A percentile compares a stretch with the other conserved stretches of the same genome.
Evolutionary conservation across 2,797 vertebrate species (phyloP).

Genomic region (Epinephelus malabaricus): DNA sequence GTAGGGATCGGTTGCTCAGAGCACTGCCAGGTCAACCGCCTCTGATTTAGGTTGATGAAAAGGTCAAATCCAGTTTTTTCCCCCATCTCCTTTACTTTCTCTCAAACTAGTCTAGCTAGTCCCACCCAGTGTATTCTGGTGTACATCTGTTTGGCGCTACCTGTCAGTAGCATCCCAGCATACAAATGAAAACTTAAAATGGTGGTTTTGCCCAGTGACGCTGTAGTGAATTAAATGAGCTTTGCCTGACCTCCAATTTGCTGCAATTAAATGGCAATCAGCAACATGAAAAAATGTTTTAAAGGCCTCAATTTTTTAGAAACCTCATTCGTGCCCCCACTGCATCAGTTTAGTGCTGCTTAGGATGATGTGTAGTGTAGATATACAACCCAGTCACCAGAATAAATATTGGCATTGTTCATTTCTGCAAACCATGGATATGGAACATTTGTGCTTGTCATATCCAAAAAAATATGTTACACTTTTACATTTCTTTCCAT

Average conservation of each 20-base stretch:
- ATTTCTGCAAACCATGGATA: too few relatives aligned
- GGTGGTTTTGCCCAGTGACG: not conserved
- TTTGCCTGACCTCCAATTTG: not conserved
- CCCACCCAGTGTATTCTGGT: not conserved
- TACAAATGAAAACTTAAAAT: not conserved
- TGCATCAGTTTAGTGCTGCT: not conserved
- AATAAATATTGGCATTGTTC: too few relatives aligned
- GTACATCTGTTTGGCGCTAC: not conserved
- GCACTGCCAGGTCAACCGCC: slow-evolving; percentile 49
- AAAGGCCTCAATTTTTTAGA: not conserved
- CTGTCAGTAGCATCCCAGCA: not conserved
- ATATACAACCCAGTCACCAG: not conserved
- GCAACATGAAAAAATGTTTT: not conserved
- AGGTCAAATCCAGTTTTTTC: slow-evolving; percentile 34
- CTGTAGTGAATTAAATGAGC: not conserved
- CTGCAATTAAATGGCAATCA: not conserved
- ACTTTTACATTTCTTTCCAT: too few relatives aligned
- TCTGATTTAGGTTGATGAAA: slow-evolving; percentile 56
- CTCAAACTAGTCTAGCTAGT: not conserved
- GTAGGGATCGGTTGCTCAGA: slow-evolving; percentile 12
- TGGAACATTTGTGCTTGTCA: too few relatives aligned
- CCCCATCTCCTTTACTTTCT: not conserved
- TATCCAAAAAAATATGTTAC: too few relatives aligned
- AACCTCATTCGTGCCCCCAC: not conserved
- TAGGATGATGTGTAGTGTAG: not conserved